Evolutionary conservation across 2,888 invertebrate genomes (phyloP), one percentile per base, ranked within the genome.

Genomic region (Gymnocheta viridis): DNA sequence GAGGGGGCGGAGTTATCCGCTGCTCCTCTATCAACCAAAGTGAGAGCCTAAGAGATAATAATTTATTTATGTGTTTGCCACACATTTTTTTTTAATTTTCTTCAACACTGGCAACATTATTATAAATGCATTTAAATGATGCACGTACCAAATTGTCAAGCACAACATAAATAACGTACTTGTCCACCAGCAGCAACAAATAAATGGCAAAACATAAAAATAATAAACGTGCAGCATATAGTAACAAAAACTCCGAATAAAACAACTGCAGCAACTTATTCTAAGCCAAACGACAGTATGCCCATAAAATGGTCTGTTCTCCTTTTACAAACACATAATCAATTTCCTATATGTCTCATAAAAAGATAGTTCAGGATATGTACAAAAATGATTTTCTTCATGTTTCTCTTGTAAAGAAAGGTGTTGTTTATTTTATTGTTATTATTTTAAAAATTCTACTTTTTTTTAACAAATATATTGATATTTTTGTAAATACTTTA

Each of bases 161-260:
- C 64, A 66, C 44, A 62, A 70, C 64, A 82, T 82, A 85, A 85
- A 82, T 85, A 79, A 85, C 78, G 70, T 83, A 66, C 76, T 83
- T 80, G 76, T 79, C 83, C 83, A 70, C 79, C 64, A 79, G 24
- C 54, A 64, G 41, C 32, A 64, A 49, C 35, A 49, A 60, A 35
- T 4, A 74, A 69, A 17, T 3, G 9, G 5, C 14, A 17, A 29
- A 56, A 41, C 41, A 41, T 2, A 47, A n/a, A 2, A 29, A 44
- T 35, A 66, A 22, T 47, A 72, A 35, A 79, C 79, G 70, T 79
- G 79, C 79, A 79, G 47, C 64, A 72, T 56, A 38, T 9, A 32
- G 41, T 10, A 10, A 62, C 7, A 79, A 64, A 54, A 74, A 54
- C 44, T 44, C 10, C n/a, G 47, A 56, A 72, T 24, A 74, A 62